Conservation (phyloP, 2,888 invertebrate species). For the Thumatha senex region DNA sequence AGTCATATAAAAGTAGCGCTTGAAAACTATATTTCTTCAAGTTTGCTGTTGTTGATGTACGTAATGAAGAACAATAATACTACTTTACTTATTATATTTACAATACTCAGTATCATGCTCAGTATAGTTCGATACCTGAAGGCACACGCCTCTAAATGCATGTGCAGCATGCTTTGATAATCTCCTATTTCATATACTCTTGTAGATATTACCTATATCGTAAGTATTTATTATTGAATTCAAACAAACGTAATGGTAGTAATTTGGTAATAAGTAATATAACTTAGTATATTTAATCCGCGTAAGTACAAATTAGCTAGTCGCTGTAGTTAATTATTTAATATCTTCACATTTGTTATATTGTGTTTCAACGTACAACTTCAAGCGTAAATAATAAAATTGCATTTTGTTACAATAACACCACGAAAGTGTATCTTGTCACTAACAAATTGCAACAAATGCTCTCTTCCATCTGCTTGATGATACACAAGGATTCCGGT, state of each 20-base stretch:
- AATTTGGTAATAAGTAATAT: slow-evolving; percentile 25
- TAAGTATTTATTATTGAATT: slow-evolving; percentile 29
- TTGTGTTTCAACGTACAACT: slow-evolving; percentile 9
- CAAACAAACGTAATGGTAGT: slow-evolving; percentile 35
- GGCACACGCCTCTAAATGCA: slow-evolving; percentile 63
- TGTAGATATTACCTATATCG: slow-evolving; percentile 51
- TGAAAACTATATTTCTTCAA: slow-evolving; percentile 56
- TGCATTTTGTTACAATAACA: slow-evolving; percentile 37
- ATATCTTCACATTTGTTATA: slow-evolving; percentile 13
- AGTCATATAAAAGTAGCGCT: slow-evolving; percentile 70
- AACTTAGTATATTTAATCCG: slow-evolving; percentile 40
- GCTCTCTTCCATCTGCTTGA: slow-evolving; percentile 31
- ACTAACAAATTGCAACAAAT: slow-evolving; percentile 42
- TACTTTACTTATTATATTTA: slow-evolving; percentile 34
- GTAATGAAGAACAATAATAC: slow-evolving; percentile 18
- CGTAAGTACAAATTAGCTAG: slow-evolving; percentile 76
- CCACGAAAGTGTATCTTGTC: slow-evolving; percentile 35
- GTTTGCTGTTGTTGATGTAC: slow-evolving; percentile 58
- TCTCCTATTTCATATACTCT: slow-evolving; percentile 45
- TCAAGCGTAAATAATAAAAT: slow-evolving; percentile 22
- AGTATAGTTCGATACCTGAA: slow-evolving; percentile 49
- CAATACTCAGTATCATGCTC: slow-evolving; percentile 55
- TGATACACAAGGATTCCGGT: slow-evolving; percentile 21
- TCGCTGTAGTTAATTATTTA: slow-evolving; percentile 55
- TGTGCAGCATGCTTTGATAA: slow-evolving; percentile 70